Evolutionary conservation across 2,888 invertebrate genomes (phyloP), one percentile per base, ranked within the genome.

Genomic region (Notodromas monacha): DNA sequence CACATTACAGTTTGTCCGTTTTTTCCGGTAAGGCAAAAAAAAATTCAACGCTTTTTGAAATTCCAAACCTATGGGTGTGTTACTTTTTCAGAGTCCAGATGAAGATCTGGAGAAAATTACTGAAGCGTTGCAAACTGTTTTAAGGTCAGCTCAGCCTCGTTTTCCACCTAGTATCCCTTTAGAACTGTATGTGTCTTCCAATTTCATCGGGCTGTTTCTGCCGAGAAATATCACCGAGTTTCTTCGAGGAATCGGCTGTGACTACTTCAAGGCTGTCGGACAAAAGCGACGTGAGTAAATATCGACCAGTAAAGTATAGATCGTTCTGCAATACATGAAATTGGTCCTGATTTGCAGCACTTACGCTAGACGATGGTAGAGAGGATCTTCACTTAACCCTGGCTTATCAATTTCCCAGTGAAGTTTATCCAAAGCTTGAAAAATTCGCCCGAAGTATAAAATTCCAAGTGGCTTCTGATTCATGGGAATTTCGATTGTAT

Each of bases 151-250:
- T 2, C 16, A 13, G 4, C 4, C 16, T 12, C 29, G 11, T 14
- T 26, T 12, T 30, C 30, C 43, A 10, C 41, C 38, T 3, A 36
- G 38, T 11, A 34, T 50, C n/a, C 39, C 42, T 12, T 49, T 79
- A 30, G 77, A 79, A 46, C 63, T 68, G 1, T 77, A 77, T 42
- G 62, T 69, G 30, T 76, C 76, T 15, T 66, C 65, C 12, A 77
- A 76, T 49, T 81, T 77, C 46, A 74, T 81, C 66, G 81, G 79
- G 0, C 60, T 77, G 30, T 79, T 79, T 51, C 65, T 79, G 2
- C 65, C 66, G 10, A 70, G 76, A 39, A 61, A 67, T 36, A 68
- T 70, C 51, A 70, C 72, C 0, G 67, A 68, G 38, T 66, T 69
- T 46, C 53, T 79, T 33, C 69, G 68, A 45, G 59, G 65, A 38